phyloP scores from a whole-genome alignment of 2,888 invertebrate species.

The Scaptomyza reducta region DNA sequence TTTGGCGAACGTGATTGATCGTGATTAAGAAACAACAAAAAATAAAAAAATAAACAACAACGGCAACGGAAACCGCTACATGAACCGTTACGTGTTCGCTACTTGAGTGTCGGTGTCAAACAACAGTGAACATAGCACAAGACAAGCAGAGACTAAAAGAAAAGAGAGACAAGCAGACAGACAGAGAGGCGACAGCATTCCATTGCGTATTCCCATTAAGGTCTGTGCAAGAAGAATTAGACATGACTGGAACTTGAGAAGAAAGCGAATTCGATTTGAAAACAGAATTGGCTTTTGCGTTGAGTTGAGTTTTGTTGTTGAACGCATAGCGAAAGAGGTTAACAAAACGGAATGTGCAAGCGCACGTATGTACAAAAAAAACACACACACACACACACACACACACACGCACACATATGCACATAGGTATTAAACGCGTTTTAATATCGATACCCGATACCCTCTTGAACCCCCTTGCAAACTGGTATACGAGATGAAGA shows the following conservation, averaged over 20 bases:
- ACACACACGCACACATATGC: constrained; percentile 2
- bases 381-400: neutral
- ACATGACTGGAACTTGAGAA: constrained; percentile 49
- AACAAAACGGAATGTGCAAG: constrained; percentile 71
- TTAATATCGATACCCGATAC: constrained; percentile 54
- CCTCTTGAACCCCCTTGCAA: constrained; percentile 24
- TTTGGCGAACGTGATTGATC: constrained; percentile 28
- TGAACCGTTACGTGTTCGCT: constrained; percentile 40
- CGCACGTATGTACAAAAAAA: constrained; percentile 52
- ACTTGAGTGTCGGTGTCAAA: constrained; percentile 17
- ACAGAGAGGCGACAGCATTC: constrained; percentile 49
- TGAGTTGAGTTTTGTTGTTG: constrained; percentile 31
- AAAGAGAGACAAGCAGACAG: constrained; percentile 1
- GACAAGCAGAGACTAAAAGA: constrained; percentile 2
- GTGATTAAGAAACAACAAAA: constrained; percentile 3
- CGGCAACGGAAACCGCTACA: constrained; percentile 32
- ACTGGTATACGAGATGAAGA: constrained; percentile 63
- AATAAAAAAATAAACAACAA: neutral
- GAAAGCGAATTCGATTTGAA: constrained; percentile 77
- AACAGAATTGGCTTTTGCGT: constrained; percentile 59
- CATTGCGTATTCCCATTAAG: constrained; percentile 51
- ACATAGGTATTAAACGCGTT: constrained; percentile 72
- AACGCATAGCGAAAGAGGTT: constrained; percentile 77
- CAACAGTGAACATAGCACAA: constrained; percentile 34
- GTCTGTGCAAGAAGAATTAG: constrained; percentile 14